A percentile compares a stretch with the other conserved stretches of the same genome.
phyloP scores from a whole-genome alignment of 30 jellyfish, hydroid and myxozoan species.

The Catostylus mosaicus region DNA sequence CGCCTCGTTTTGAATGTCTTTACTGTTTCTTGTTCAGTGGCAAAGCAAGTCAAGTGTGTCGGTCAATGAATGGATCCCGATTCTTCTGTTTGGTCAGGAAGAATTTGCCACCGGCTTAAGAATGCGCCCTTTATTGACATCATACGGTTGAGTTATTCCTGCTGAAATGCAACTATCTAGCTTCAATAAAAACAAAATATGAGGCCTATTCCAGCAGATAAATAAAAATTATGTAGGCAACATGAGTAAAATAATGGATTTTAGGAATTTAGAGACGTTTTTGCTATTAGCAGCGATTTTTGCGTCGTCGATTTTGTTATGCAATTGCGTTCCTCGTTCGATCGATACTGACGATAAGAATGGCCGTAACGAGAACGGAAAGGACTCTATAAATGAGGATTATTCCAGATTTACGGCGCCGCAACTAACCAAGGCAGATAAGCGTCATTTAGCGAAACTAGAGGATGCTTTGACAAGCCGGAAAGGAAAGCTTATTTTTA shows the following conservation, averaged over 20 bases:
- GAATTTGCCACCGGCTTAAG: conserved; percentile 63
- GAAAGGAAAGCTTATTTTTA: conserved; percentile 73
- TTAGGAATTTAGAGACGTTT: conserved; percentile 21
- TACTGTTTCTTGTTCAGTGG: conserved; percentile 40
- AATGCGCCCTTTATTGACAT: conserved; percentile 66
- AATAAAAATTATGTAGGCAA: conserved; percentile 29
- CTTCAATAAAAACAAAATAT: conserved; percentile 12
- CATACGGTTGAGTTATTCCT: conserved; percentile 46
- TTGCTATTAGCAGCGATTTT: neutral
- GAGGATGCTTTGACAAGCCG: conserved; percentile 94
- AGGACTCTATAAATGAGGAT: conserved; percentile 19
- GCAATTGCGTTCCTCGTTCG: conserved; percentile 26
- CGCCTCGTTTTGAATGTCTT: conserved; percentile 31
- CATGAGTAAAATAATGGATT: neutral
- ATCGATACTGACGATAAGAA: neutral
- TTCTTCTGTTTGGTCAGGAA: conserved; percentile 30
- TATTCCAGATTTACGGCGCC: conserved; percentile 85
- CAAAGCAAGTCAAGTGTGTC: conserved; percentile 70
- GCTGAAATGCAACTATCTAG: conserved; percentile 50
- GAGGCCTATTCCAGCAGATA: conserved; percentile 19
- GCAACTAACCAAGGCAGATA: conserved; percentile 82
- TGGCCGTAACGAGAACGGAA: neutral
- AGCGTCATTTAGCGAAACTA: conserved; percentile 75
- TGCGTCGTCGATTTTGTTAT: neutral
- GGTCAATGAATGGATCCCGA: conserved; percentile 37